phyloP scores from a whole-genome alignment of 92 coral and sea anemone species.

The Paramuricea clavata region DNA sequence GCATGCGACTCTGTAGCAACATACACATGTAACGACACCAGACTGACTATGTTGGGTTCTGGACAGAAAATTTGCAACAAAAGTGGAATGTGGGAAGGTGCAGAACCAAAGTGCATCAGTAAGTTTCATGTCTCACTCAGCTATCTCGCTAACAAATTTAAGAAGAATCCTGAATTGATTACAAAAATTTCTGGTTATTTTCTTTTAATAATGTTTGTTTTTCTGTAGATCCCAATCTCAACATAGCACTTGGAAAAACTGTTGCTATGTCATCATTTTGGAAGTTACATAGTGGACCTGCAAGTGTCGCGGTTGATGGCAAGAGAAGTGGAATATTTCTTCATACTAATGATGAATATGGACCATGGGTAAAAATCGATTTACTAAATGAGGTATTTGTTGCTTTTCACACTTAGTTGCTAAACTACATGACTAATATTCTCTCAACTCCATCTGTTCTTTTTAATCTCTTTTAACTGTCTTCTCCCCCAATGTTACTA shows the following conservation, averaged over 20 bases:
- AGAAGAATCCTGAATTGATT: no score
- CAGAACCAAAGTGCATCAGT: slow-evolving; percentile 33
- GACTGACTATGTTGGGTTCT: slow-evolving; percentile 27
- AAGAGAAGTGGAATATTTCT: not conserved
- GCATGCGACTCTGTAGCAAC: not conserved
- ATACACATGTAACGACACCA: not conserved
- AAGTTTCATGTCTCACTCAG: not conserved
- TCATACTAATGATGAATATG: not conserved
- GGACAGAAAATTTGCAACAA: slow-evolving; percentile 27
- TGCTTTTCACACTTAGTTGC: not conserved
- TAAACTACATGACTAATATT: not conserved
- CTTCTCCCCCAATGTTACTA: not conserved
- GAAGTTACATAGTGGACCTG: no score
- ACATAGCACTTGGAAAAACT: slow-evolving; percentile 17
- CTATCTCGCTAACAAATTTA: not conserved
- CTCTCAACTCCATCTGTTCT: not conserved
- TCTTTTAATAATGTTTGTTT: no score
- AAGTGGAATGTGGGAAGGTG: slow-evolving; percentile 10
- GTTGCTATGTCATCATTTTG: not conserved
- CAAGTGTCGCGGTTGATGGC: slow-evolving; percentile 36
- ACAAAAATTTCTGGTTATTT: no score
- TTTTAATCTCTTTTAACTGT: not conserved
- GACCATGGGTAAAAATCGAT: no score
- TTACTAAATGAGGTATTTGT: not conserved
- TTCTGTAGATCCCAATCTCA: slow-evolving; percentile 24